Percentiles rank a stretch among this genome's conserved stretches.
phyloP scores from a whole-genome alignment of 2,113 vertebrate species.

The Eublepharis macularius region DNA sequence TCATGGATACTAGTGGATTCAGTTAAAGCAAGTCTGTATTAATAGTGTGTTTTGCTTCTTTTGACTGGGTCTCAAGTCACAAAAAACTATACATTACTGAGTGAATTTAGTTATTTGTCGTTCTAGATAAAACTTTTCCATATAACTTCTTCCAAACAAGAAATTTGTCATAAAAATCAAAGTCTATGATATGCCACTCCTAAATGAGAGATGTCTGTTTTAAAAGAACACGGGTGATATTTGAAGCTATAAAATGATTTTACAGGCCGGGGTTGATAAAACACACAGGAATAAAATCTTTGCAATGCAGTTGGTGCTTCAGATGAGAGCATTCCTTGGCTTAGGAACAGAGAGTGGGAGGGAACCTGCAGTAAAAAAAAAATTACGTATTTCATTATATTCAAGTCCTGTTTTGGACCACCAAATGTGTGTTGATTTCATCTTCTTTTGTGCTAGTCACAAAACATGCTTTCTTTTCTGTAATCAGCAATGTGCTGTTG shows the following conservation, averaged over 20 bases:
- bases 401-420: background rate
- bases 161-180: background rate
- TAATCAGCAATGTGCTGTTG: background rate
- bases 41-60: background rate
- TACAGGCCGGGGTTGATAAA: background rate
- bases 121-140: background rate
- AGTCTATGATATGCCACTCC: background rate
- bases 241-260: background rate
- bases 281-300: background rate
- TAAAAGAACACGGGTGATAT: background rate
- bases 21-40: background rate
- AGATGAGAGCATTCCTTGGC: background rate
- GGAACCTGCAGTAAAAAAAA: background rate
- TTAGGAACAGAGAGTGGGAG: background rate
- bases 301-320: background rate
- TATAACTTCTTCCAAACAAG: background rate
- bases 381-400: background rate
- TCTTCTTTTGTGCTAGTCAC: background rate
- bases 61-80: background rate
- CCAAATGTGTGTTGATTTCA: background rate
- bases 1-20: background rate
- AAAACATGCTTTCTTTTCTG: background rate
- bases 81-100: background rate
- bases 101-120: background rate
- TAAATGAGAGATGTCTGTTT: background rate